Conservation (phyloP, 2,113 vertebrate species). For the Nibea coibor region DNA sequence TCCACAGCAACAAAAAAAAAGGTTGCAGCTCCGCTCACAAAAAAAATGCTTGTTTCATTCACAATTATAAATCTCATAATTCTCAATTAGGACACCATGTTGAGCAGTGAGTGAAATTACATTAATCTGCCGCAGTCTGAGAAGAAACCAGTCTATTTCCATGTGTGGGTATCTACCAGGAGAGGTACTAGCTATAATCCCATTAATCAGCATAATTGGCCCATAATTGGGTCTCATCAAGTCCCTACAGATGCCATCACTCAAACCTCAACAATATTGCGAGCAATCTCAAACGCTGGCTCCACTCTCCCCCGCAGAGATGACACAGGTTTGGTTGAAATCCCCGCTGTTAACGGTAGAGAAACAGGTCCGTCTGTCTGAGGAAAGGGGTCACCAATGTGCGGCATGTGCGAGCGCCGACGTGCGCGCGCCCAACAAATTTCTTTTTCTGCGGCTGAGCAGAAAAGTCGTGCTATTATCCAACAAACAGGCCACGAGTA, state of each 20-base stretch:
- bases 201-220: constrained; percentile 77
- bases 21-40: background rate
- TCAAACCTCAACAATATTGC: constrained; percentile 56
- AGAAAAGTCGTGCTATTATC: constrained; percentile 12
- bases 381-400: background rate
- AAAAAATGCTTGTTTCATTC: constrained; percentile 29
- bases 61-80: background rate
- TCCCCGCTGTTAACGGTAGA: constrained; percentile 9
- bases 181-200: constrained; percentile 68
- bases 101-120: constrained; percentile 14
- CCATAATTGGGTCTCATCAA: constrained; percentile 74
- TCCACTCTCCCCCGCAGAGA: constrained; percentile 27
- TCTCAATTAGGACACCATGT: constrained; percentile 15
- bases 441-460: background rate
- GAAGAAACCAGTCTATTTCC: constrained; percentile 55
- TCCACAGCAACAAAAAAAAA: background rate
- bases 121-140: constrained; percentile 38
- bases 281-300: constrained; percentile 30
- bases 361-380: background rate
- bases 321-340: constrained; percentile 14
- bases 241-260: constrained; percentile 70
- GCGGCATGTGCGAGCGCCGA: background rate
- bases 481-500: constrained; percentile 19
- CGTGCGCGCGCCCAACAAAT: background rate
- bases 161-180: constrained; percentile 58